Conservation (phyloP, 2,797 vertebrate genomes). For the Gallinago stenura region DNA sequence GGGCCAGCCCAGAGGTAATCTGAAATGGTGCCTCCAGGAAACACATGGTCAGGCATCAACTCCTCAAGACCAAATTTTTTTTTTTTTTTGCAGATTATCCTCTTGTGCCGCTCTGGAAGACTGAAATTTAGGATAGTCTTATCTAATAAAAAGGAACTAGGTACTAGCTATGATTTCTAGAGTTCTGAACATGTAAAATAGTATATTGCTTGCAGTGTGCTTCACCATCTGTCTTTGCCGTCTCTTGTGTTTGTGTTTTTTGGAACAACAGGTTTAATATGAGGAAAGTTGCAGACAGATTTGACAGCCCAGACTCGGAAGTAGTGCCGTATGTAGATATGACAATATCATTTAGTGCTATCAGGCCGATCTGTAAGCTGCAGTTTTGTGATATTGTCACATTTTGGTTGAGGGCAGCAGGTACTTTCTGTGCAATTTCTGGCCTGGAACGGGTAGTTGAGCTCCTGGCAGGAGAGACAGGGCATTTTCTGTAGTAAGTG, state of each 20-base stretch:
- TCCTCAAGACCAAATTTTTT: not conserved
- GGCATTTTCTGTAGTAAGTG: not conserved
- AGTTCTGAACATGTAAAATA: not conserved
- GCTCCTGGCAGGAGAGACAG: not conserved
- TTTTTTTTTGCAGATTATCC: not conserved
- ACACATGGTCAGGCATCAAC: rapidly evolving
- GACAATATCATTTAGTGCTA: not conserved
- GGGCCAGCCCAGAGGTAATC: not conserved
- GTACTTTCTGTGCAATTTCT: constrained; percentile 10
- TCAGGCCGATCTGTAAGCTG: not conserved
- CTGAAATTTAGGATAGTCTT: not conserved
- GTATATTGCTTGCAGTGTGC: not conserved
- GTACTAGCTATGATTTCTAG: not conserved
- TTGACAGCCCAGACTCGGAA: not conserved
- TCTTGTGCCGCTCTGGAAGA: not conserved
- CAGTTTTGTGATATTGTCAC: not conserved
- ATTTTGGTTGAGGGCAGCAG: not conserved
- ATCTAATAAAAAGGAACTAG: not conserved
- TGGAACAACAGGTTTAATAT: not conserved
- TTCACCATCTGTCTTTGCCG: not conserved
- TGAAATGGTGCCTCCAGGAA: not conserved
- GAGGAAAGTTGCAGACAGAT: not conserved
- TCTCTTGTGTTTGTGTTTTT: not conserved
- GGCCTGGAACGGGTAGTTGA: not conserved
- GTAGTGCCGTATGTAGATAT: not conserved